These are phyloP conservation scores for Glaucomys volans DNA, from an alignment of 2,113 vertebrate species.

Conservation along the genomic window DNA sequence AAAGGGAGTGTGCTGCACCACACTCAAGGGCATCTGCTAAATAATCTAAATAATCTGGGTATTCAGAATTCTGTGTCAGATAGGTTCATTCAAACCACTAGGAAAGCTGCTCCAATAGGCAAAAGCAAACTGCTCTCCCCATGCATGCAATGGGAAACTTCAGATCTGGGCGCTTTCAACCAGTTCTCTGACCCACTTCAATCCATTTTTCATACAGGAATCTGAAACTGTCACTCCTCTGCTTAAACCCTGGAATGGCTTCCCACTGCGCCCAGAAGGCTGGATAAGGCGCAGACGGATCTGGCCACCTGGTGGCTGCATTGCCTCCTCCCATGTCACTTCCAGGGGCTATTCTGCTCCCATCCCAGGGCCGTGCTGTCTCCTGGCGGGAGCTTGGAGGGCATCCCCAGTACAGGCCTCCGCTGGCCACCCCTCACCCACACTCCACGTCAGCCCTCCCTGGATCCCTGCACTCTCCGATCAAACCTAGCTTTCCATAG, in stretches of 20 bases:
- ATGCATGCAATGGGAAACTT: rapidly evolving
- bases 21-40: background rate
- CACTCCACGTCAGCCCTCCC: background rate
- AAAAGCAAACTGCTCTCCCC: background rate
- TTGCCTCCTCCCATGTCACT: rapidly evolving
- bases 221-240: background rate
- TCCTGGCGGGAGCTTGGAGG: too few relatives aligned
- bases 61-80: background rate
- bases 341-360: rapidly evolving
- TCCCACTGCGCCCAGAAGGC: background rate
- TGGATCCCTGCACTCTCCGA: background rate
- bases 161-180: background rate
- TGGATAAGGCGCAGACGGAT: rapidly evolving
- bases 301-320: rapidly evolving
- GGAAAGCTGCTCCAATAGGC: rapidly evolving
- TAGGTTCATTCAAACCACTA: background rate
- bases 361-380: background rate
- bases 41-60: background rate
- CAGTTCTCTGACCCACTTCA: background rate
- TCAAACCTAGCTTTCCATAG: background rate
- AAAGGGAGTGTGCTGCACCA: background rate
- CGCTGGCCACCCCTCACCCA: background rate
- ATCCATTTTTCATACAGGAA: background rate
- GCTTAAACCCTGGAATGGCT: background rate
- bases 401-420: background rate